Percentiles rank a stretch among this genome's conserved stretches.
Evolutionary conservation across 1,140 invertebrate genomes (phyloP).

Genomic region (Bombus balteatus): DNA sequence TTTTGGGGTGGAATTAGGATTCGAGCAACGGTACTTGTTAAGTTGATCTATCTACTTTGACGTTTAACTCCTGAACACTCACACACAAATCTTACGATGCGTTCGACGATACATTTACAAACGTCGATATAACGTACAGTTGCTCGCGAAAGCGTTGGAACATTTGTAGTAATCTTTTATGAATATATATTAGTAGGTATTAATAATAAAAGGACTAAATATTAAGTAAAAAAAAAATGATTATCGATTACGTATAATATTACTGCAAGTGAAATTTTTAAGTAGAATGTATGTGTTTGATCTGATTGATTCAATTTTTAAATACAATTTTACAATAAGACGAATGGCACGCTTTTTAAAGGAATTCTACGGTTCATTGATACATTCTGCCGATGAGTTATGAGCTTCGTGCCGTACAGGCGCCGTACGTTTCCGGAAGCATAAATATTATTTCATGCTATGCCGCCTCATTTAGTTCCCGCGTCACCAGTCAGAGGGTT

Average conservation of each 20-base stretch:
- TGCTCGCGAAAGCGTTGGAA: too few relatives aligned
- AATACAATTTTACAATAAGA: neutral
- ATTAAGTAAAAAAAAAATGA: too few relatives aligned
- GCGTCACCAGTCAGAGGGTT: neutral
- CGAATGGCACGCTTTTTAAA: neutral
- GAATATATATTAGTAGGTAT: too few relatives aligned
- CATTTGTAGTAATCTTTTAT: too few relatives aligned
- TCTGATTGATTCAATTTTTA: neutral
- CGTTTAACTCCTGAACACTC: too few relatives aligned
- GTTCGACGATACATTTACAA: too few relatives aligned
- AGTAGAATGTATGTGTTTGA: neutral
- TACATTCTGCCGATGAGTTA: slow-evolving; percentile 23
- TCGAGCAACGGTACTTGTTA: neutral
- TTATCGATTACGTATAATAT: too few relatives aligned
- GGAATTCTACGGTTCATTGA: slow-evolving; percentile 15
- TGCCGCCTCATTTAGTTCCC: slow-evolving; percentile 26
- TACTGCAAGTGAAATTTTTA: too few relatives aligned
- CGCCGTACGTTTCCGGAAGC: slow-evolving; percentile 25
- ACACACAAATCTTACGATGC: too few relatives aligned
- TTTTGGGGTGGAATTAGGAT: neutral
- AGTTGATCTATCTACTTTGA: too few relatives aligned
- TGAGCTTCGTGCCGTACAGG: neutral
- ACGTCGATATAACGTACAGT: too few relatives aligned
- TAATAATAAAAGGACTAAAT: too few relatives aligned
- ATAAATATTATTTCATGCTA: slow-evolving; percentile 41